Evolutionary conservation across 2,797 vertebrate species (phyloP).

Genomic region (Microhierax caerulescens): DNA sequence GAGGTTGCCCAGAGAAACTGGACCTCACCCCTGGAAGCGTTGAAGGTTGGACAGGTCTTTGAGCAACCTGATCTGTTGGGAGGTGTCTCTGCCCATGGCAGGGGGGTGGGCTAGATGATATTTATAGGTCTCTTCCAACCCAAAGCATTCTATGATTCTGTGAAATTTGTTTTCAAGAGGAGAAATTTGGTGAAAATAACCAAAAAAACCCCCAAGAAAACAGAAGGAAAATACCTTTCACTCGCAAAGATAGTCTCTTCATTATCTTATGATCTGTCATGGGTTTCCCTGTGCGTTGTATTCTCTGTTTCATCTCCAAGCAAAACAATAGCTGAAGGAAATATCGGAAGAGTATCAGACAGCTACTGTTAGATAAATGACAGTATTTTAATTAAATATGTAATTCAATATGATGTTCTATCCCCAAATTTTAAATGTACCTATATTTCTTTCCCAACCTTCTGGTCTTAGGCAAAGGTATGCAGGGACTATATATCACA

Average conservation of each 20-base stretch:
- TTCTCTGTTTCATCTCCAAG: neutral
- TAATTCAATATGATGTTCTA: neutral
- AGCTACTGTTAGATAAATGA: neutral
- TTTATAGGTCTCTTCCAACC: neutral
- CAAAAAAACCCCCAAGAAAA: neutral
- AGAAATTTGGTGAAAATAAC: neutral
- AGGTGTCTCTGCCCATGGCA: neutral
- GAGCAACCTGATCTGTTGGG: neutral
- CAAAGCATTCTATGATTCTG: too few relatives aligned
- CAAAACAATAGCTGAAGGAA: neutral
- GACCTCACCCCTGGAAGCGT: neutral
- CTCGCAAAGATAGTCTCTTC: neutral
- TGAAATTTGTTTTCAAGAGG: neutral
- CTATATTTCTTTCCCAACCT: neutral
- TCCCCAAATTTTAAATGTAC: neutral
- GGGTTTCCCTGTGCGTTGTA: neutral
- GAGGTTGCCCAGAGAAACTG: neutral
- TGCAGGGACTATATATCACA: too few relatives aligned
- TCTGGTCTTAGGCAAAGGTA: neutral
- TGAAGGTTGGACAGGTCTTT: neutral
- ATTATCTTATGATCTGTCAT: neutral
- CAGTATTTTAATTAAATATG: neutral
- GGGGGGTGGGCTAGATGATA: neutral
- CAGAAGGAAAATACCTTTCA: neutral
- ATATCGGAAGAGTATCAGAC: neutral